A percentile compares a stretch with the other conserved stretches of the same genome.
Conservation (phyloP, 2,888 invertebrate genomes). For the Ormyrus nitidulus region DNA sequence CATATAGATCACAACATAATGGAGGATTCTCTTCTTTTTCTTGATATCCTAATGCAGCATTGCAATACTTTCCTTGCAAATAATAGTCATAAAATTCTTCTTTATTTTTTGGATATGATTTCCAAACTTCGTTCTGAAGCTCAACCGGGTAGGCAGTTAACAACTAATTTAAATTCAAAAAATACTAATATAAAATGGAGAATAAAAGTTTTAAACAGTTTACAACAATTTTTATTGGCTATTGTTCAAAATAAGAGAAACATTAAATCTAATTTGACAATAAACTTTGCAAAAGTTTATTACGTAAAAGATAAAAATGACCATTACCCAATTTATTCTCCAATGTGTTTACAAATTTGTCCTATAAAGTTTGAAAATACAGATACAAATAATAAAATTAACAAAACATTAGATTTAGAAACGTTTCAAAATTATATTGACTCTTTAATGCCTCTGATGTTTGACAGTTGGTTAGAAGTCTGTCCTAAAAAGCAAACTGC, state of each 20-base stretch:
- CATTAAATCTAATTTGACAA: slow-evolving; percentile 39
- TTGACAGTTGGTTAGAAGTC: slow-evolving; percentile 91
- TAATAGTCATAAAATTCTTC: slow-evolving; percentile 84
- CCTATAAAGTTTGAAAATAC: slow-evolving; percentile 61
- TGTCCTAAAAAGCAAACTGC: slow-evolving; percentile 76
- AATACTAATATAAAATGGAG: slow-evolving; percentile 88
- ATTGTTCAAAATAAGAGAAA: slow-evolving; percentile 67
- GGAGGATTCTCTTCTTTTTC: slow-evolving; percentile 87
- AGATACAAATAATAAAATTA: slow-evolving; percentile 53
- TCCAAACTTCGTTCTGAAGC: slow-evolving; percentile 83
- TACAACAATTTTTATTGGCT: slow-evolving; percentile 80
- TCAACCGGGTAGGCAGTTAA: slow-evolving; percentile 82
- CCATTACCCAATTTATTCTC: slow-evolving; percentile 61
- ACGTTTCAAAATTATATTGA: slow-evolving; percentile 81
- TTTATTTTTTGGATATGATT: slow-evolving; percentile 90
- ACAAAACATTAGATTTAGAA: slow-evolving; percentile 73
- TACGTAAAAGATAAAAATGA: slow-evolving; percentile 56
- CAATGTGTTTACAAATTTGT: slow-evolving; percentile 57
- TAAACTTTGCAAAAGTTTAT: slow-evolving; percentile 31
- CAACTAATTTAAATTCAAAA: slow-evolving; percentile 83
- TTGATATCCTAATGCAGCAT: slow-evolving; percentile 85
- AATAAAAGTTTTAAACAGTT: slow-evolving; percentile 83
- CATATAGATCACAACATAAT: slow-evolving; percentile 88
- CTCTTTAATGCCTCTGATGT: slow-evolving; percentile 85
- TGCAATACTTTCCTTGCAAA: slow-evolving; percentile 82